Base-by-base conservation (phyloP, 2,113 vertebrate species). In the Sula dactylatra region DNA sequence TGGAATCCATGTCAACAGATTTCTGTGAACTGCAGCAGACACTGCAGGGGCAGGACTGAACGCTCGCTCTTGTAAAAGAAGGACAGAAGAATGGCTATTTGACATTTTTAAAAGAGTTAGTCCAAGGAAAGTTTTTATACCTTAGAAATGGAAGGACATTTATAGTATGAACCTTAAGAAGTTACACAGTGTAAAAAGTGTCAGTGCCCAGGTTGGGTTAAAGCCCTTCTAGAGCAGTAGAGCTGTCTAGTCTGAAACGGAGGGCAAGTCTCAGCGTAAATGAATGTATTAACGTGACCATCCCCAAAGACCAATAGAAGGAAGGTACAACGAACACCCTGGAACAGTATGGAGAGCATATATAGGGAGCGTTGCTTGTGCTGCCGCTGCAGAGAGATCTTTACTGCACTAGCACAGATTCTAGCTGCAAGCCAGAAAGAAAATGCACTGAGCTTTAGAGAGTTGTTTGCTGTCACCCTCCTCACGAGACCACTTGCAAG, bases 321-420 rank as follows among this genome's bases (percentile, higher is more conserved):
- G 42, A 58, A 67, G 42, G 52, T 9, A 9, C 2, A 55, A 64
- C 0, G 15, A 29, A 55, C 49, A 59, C 22, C 34, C 90, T 26
- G 25, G 38, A 19, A 19, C 20, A 36, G 58, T 10, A 50, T 2
- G 8, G 44, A 66, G 72, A 59, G 42, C 54, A 55, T 4, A 31
- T 3, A 29, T 0, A 6, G 27, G 29, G 42, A 0, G 2, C 4
- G 32, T 2, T 38, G 55, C 54, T 49, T 4, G 32, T 18, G 40
- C 56, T 55, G 66, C 61, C n/a, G 85, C 64, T 42, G 84, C 80
- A 18, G 38, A 47, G 76, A 1, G 0, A 45, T 3, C 71, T 27
- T 42, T 5, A 31, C 88, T 22, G 71, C 65, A 6, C 21, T 21
- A 16, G 16, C 1, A 4, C 3, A 9, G 74, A 15, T 2, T n/a